These are phyloP conservation scores for Cyphomyrmex costatus DNA, from an alignment of 1,140 invertebrate species.

Conservation along the genomic window DNA sequence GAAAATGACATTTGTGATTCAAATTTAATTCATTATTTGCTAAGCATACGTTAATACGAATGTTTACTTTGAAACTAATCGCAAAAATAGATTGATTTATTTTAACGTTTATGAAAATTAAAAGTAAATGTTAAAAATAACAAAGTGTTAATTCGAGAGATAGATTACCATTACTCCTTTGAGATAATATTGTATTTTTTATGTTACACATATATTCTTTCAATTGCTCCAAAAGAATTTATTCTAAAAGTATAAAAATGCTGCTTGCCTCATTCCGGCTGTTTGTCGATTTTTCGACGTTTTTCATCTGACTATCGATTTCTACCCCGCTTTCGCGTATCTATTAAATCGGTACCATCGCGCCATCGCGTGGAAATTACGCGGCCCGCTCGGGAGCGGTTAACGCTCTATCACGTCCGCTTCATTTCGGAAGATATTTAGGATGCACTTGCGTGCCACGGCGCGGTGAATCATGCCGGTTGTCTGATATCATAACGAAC, in stretches of 20 bases:
- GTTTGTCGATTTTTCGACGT: not conserved
- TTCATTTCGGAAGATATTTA: conserved; percentile 54
- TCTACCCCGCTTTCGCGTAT: conserved; percentile 8
- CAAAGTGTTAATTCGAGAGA: too few species aligned
- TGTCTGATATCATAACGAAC: conserved; percentile 55
- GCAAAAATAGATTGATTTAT: too few species aligned
- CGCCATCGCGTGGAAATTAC: conserved; percentile 49
- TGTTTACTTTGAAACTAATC: too few species aligned
- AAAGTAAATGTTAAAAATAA: too few species aligned
- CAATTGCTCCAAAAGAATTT: not conserved
- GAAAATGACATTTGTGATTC: too few species aligned
- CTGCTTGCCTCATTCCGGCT: not conserved
- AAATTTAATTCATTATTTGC: too few species aligned
- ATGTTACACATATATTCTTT: not conserved
- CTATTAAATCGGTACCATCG: conserved; percentile 43
- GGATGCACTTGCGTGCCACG: conserved; percentile 66
- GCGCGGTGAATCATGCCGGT: conserved; percentile 67
- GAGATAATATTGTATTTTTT: not conserved
- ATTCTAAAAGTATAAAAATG: not conserved
- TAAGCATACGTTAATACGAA: too few species aligned
- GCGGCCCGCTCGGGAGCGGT: conserved; percentile 28
- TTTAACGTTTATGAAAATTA: too few species aligned
- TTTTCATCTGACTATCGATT: conserved; percentile 29
- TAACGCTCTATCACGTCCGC: conserved; percentile 57
- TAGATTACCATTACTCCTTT: too few species aligned